Evolutionary conservation across 2,113 vertebrate species (phyloP).

Genomic region (Pao palembangensis): DNA sequence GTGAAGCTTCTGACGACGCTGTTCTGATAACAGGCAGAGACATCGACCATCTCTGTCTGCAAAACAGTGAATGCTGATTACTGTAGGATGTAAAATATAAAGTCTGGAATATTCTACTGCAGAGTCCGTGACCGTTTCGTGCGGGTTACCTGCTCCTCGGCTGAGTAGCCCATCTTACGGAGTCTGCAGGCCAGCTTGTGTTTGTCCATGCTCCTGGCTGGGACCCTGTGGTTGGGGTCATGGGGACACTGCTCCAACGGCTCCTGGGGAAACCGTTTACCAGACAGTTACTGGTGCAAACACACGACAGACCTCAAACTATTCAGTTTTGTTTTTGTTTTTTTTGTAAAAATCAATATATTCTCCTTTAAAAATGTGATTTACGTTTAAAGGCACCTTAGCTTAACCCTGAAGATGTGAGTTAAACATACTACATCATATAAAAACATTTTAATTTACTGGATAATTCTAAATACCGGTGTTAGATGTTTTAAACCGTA

Average conservation of each 20-base stretch:
- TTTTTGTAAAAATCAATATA: too few relatives aligned
- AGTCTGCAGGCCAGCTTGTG: slow-evolving; percentile 81
- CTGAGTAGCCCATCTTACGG: slow-evolving; percentile 79
- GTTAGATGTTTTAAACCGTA: too few relatives aligned
- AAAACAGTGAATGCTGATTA: slow-evolving; percentile 17
- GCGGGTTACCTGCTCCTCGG: slow-evolving; percentile 80
- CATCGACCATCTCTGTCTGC: slow-evolving; percentile 81
- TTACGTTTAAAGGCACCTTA: too few relatives aligned
- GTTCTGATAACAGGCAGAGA: slow-evolving; percentile 81
- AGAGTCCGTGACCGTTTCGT: background rate
- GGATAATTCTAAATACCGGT: background rate
- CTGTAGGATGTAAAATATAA: too few relatives aligned
- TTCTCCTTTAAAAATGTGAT: too few relatives aligned
- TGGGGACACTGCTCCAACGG: slow-evolving; percentile 80
- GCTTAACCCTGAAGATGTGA: background rate
- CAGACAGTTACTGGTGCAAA: background rate
- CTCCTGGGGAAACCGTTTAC: slow-evolving; percentile 60
- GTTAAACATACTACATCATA: background rate
- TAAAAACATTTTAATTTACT: background rate
- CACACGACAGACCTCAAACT: background rate
- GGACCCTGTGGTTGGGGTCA: slow-evolving; percentile 81
- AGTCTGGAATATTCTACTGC: too few relatives aligned
- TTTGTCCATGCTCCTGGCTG: slow-evolving; percentile 77
- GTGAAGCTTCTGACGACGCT: slow-evolving; percentile 71
- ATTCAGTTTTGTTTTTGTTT: too few relatives aligned